Evolutionary conservation across 2,888 invertebrate species (phyloP).

Genomic region (Lydus trimaculatus): DNA sequence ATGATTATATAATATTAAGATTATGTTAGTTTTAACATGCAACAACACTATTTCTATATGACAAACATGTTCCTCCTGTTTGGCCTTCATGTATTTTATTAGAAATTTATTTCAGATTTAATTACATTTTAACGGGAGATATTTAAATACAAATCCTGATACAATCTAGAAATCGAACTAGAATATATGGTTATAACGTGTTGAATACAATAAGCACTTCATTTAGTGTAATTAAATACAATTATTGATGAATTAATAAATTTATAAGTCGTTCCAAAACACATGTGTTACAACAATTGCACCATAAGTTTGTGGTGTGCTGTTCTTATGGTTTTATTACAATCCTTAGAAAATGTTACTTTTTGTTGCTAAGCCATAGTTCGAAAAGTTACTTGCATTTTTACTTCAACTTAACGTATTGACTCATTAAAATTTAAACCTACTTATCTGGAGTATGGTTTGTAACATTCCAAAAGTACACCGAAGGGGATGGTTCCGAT

Average conservation of each 20-base stretch:
- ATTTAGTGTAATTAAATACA: background rate
- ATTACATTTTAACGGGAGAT: background rate
- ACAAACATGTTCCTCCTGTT: background rate
- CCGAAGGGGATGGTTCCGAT: too few species aligned
- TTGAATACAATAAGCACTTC: background rate
- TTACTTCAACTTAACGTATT: too few species aligned
- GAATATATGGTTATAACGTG: background rate
- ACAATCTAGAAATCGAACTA: background rate
- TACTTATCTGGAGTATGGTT: too few species aligned
- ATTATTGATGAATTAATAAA: background rate
- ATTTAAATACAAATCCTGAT: background rate
- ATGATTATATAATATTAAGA: slow-evolving; percentile 8
- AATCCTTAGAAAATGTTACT: too few species aligned
- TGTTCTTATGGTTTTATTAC: too few species aligned
- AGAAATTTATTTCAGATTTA: background rate
- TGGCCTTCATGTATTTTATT: slow-evolving; percentile 1
- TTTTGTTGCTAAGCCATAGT: too few species aligned
- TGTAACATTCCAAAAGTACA: too few species aligned
- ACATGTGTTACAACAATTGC: background rate
- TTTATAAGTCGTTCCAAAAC: background rate
- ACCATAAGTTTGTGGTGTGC: too few species aligned
- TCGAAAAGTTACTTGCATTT: too few species aligned
- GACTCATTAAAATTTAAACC: too few species aligned
- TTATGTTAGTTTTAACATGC: background rate
- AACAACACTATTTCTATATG: background rate